Conservation (phyloP, 2,888 invertebrate species). For the Caenorhabditis angaria region DNA sequence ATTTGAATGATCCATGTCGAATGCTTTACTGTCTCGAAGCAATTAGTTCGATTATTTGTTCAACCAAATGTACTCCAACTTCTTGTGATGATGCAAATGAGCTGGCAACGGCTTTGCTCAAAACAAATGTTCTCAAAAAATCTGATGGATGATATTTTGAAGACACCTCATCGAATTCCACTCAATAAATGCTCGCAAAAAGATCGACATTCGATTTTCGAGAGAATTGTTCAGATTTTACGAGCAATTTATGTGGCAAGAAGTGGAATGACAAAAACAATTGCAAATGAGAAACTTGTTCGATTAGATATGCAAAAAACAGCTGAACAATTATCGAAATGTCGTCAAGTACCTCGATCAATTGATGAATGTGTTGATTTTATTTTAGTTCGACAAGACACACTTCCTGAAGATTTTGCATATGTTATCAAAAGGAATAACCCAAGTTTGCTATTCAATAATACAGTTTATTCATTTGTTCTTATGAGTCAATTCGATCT, state of each 20-base stretch:
- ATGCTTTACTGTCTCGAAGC: constrained; percentile 36
- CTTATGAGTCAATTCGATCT: background rate
- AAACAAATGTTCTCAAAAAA: constrained; percentile 7
- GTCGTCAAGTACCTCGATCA: constrained; percentile 22
- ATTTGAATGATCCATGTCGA: constrained; percentile 17
- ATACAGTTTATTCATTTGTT: background rate
- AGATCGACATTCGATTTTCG: constrained; percentile 37
- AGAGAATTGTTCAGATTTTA: constrained; percentile 36
- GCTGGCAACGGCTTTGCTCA: constrained; percentile 13
- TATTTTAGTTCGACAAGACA: constrained; percentile 24
- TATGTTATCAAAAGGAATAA: constrained; percentile 9
- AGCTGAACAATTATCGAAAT: background rate
- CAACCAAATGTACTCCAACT: constrained; percentile 16
- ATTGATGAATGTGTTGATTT: constrained; percentile 18
- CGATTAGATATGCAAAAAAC: constrained; percentile 32
- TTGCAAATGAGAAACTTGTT: constrained; percentile 18
- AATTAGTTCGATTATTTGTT: constrained; percentile 26
- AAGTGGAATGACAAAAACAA: constrained; percentile 15
- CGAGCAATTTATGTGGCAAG: constrained; percentile 15
- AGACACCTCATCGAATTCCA: constrained; percentile 21
- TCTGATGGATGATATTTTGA: constrained; percentile 19
- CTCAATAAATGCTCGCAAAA: constrained; percentile 19
- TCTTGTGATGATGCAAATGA: constrained; percentile 9
- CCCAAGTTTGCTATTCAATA: constrained; percentile 8
- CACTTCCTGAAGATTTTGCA: constrained; percentile 8